Conservation (phyloP, 2,797 vertebrate species). For the Borostomias antarcticus region DNA sequence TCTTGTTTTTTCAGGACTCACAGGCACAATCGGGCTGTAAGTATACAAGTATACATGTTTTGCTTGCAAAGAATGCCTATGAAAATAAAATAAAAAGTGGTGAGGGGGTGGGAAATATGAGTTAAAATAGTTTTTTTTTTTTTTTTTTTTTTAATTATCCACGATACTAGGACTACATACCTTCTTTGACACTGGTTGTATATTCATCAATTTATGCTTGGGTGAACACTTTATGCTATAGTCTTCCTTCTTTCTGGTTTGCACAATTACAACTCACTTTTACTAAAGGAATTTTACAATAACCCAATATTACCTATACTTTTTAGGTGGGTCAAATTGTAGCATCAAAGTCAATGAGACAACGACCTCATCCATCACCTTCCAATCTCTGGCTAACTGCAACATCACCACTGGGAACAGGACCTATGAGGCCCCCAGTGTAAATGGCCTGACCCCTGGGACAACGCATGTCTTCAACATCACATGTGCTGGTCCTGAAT, state of each 20-base stretch:
- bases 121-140: too few species aligned
- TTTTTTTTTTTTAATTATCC: too few species aligned
- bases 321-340: not conserved
- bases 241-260: too few species aligned
- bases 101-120: too few species aligned
- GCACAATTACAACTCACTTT: too few species aligned
- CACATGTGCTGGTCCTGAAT: slow-evolving; percentile 14
- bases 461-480: not conserved
- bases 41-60: not conserved
- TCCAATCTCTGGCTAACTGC: fast-evolving
- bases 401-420: fast-evolving
- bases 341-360: not conserved
- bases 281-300: too few species aligned
- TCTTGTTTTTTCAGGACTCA: not conserved
- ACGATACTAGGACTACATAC: too few species aligned
- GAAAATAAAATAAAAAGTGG: too few species aligned
- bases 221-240: too few species aligned
- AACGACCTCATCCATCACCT: not conserved
- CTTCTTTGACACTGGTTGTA: too few species aligned
- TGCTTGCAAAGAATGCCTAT: not conserved
- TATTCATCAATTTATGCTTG: too few species aligned
- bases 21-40: not conserved
- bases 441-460: slow-evolving; percentile 38
- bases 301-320: too few species aligned
- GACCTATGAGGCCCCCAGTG: fast-evolving